These are phyloP conservation scores for Anarsia innoxiella DNA, from an alignment of 2,888 invertebrate species.

Conservation along the genomic window DNA sequence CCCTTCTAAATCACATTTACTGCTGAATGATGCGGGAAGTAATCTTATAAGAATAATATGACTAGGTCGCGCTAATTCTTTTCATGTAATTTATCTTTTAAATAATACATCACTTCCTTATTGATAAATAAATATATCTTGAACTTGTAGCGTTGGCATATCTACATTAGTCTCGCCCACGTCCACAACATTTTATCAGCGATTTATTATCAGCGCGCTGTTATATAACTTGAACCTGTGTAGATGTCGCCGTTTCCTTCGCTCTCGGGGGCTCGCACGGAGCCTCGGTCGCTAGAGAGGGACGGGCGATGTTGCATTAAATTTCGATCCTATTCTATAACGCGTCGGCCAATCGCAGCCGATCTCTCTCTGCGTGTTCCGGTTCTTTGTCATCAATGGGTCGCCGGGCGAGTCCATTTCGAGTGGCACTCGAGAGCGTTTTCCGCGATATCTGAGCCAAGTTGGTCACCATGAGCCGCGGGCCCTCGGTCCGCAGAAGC, in stretches of 20 bases:
- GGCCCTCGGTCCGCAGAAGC: neutral
- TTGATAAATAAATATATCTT: no score
- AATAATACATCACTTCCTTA: no score
- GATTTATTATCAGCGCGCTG: slow-evolving; percentile 64
- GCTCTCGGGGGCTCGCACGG: slow-evolving; percentile 28
- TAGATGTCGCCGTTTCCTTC: slow-evolving; percentile 38
- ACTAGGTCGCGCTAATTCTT: no score
- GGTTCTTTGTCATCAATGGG: slow-evolving; percentile 84
- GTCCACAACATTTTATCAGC: slow-evolving; percentile 67
- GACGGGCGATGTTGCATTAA: slow-evolving; percentile 57
- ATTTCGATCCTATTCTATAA: slow-evolving; percentile 71
- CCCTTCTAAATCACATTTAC: no score
- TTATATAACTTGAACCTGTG: slow-evolving; percentile 60
- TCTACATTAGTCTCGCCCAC: slow-evolving; percentile 36
- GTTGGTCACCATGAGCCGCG: slow-evolving; percentile 22
- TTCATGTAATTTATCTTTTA: no score
- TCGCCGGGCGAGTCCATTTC: slow-evolving; percentile 77
- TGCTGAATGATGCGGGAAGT: no score
- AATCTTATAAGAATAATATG: no score
- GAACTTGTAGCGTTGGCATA: no score
- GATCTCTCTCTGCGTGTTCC: slow-evolving; percentile 76
- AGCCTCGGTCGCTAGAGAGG: slow-evolving; percentile 34
- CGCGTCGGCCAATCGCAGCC: slow-evolving; percentile 77
- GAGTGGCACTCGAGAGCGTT: slow-evolving; percentile 46
- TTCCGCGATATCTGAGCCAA: slow-evolving; percentile 43